phyloP scores from a whole-genome alignment of 2,113 vertebrate species.

The Damaliscus lunatus region DNA sequence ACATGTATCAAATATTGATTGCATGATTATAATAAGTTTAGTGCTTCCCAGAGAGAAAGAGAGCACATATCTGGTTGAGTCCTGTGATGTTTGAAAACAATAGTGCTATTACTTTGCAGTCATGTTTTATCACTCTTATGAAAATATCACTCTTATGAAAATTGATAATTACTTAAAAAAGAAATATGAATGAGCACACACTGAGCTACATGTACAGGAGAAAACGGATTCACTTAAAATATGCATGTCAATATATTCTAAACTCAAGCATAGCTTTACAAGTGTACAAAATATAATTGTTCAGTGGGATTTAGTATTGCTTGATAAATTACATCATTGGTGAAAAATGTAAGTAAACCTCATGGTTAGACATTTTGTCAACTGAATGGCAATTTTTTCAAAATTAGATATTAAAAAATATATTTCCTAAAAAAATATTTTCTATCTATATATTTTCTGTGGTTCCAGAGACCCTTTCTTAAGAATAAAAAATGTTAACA shows the following conservation, averaged over 20 bases:
- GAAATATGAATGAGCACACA: neutral
- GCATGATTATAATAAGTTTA: neutral
- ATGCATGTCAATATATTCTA: neutral
- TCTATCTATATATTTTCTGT: neutral
- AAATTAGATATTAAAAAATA: neutral
- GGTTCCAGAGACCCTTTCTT: neutral
- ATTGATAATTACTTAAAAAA: neutral
- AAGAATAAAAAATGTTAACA: neutral
- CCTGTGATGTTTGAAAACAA: neutral
- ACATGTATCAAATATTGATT: neutral
- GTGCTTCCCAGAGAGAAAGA: neutral
- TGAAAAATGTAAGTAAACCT: neutral
- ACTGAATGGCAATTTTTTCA: neutral
- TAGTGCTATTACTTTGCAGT: neutral
- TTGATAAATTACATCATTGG: neutral
- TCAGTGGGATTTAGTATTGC: neutral
- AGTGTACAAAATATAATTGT: neutral
- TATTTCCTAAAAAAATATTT: neutral
- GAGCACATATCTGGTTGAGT: neutral
- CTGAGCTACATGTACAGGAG: neutral
- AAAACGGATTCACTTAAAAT: neutral
- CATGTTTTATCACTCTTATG: neutral
- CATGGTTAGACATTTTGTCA: neutral
- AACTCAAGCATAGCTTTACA: neutral
- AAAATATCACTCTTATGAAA: constrained; percentile 32